These are phyloP conservation scores for Orthonyx spaldingii DNA, from an alignment of 2,113 vertebrate genomes.

Conservation along the genomic window DNA sequence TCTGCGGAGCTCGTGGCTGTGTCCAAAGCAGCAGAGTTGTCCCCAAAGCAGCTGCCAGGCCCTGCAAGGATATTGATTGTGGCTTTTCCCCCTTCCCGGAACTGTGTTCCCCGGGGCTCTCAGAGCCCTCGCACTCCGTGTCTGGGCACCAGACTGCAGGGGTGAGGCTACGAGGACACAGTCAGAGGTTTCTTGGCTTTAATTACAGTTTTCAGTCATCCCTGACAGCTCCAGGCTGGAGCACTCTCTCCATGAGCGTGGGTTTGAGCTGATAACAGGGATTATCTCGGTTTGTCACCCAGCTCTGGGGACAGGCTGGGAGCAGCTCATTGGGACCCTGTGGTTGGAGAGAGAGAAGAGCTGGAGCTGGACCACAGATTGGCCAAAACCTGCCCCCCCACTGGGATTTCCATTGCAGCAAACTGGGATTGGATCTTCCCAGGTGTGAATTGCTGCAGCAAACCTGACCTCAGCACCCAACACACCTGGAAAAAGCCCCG, in stretches of 20 bases:
- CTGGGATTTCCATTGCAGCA: background rate
- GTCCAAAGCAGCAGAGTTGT: background rate
- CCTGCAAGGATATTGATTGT: background rate
- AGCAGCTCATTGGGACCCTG: fast-evolving
- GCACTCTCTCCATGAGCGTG: background rate
- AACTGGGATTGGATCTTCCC: background rate
- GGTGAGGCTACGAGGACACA: background rate
- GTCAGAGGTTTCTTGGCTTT: background rate
- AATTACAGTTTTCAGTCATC: background rate
- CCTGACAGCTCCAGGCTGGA: background rate
- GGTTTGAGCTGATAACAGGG: background rate
- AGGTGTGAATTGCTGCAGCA: background rate
- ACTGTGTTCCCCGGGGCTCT: background rate
- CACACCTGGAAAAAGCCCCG: no score
- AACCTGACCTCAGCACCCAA: background rate
- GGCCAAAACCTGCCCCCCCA: background rate
- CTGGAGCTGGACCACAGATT: background rate
- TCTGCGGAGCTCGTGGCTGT: background rate
- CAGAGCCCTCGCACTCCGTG: background rate
- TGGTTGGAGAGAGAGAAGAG: background rate
- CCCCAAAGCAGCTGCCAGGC: background rate
- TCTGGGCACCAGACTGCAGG: background rate
- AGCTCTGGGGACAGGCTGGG: background rate
- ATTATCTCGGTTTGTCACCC: background rate
- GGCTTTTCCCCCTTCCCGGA: background rate